Base-by-base conservation (phyloP, 2,888 invertebrate genomes). In the Drosophila lutescens region DNA sequence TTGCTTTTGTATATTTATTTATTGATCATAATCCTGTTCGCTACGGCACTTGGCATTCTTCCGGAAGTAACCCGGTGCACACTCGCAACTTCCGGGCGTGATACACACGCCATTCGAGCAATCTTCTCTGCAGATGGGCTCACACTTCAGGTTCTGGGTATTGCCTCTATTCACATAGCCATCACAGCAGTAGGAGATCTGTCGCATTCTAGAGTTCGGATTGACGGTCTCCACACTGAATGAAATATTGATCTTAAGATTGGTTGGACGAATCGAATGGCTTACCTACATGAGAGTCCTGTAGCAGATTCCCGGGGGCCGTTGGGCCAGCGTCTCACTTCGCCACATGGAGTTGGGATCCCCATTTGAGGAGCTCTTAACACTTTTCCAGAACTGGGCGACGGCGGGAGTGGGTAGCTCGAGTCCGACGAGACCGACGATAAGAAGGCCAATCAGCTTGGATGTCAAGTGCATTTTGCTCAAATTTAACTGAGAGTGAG, bases 131-230 rank as follows among this genome's bases (percentile, higher is more conserved):
- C 94, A 94, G 17, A 91, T 80, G 2, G 93, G 93, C 50, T 86
- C 87, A 77, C 93, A 93, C 63, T 86, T 93, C 4, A 92, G 79
- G 79, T 92, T 88, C 93, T 93, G 88, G 93, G 76, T 26, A 23
- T 34, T 7, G 93, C 92, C 92, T 82, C 94, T 94, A 12, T 94
- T 93, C 58, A 92, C 91, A 91, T 95, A 96, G 32, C 96, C 96
- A 0, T 93, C 93, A 86, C 96, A 96, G 89, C 96, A 96, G 36
- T 94, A 93, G 53, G 95, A 93, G 77, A 95, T 94, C 59, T 94
- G 93, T 76, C 95, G 95, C 72, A 94, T 92, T 20, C 86, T 79
- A 6, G 87, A 36, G 9, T 83, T 77, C 0, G 91, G 89, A 75
- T 90, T 76, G 34, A 41, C 60, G 1, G 83, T 85, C 20, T 81